These are phyloP conservation scores for Apantesis nais DNA, from an alignment of 2,888 invertebrate genomes.

Conservation along the genomic window DNA sequence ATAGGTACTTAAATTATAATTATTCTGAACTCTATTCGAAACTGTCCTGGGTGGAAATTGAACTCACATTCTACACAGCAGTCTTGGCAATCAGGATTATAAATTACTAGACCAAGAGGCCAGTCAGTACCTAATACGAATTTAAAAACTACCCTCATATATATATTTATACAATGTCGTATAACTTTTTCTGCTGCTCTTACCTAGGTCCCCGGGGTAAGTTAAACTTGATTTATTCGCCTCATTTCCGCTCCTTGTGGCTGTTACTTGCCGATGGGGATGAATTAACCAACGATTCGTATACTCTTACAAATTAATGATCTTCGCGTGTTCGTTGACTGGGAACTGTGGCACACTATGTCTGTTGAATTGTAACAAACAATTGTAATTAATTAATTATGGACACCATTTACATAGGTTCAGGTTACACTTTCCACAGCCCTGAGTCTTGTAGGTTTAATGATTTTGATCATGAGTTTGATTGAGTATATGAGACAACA, in stretches of 20 bases:
- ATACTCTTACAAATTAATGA: conserved; percentile 39
- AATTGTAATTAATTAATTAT: neutral
- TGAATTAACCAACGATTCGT: conserved; percentile 52
- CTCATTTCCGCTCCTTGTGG: conserved; percentile 67
- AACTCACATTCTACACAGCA: neutral
- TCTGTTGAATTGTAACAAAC: neutral
- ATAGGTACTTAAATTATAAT: no score
- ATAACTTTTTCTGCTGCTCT: conserved; percentile 49
- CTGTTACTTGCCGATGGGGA: conserved; percentile 38
- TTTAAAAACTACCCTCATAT: neutral
- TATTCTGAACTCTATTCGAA: no score
- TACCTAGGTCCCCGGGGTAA: conserved; percentile 66
- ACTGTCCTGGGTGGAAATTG: no score
- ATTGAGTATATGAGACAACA: no score
- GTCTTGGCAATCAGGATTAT: neutral
- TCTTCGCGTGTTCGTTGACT: conserved; percentile 1
- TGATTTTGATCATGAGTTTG: no score
- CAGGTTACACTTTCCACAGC: no score
- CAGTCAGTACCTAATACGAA: neutral
- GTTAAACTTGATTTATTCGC: conserved; percentile 78
- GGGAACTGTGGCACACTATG: neutral
- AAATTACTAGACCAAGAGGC: neutral
- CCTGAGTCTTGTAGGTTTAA: no score
- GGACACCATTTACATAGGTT: neutral
- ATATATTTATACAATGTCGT: neutral